Conservation (phyloP, 2,888 invertebrate genomes). For the Dasypogon diadema region DNA sequence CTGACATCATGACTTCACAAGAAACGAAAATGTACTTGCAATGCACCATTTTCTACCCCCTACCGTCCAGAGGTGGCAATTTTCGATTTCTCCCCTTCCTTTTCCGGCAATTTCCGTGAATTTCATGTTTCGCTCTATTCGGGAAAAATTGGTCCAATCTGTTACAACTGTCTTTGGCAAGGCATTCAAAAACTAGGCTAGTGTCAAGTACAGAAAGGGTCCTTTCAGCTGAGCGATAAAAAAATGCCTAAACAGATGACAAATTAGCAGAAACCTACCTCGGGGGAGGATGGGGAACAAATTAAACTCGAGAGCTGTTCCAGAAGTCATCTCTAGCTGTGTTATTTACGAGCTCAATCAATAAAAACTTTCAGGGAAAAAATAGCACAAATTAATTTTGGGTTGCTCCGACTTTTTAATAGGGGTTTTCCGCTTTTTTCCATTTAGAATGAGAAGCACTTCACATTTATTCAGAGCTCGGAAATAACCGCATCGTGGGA, state of each 20-base stretch:
- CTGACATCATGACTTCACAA: not conserved
- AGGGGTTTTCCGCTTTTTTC: not conserved
- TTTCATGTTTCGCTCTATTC: not conserved
- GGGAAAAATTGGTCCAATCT: slow-evolving; percentile 4
- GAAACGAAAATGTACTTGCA: not conserved
- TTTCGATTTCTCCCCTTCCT: not conserved
- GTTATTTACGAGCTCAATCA: slow-evolving; percentile 38
- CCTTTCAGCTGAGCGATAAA: not conserved
- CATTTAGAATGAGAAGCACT: not conserved
- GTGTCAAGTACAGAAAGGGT: slow-evolving; percentile 17
- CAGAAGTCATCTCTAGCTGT: slow-evolving; percentile 10
- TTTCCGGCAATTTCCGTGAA: not conserved
- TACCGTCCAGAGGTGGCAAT: not conserved
- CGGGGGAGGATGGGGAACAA: not conserved
- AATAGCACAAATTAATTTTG: slow-evolving; percentile 23
- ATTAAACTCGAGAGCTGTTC: slow-evolving; percentile 22
- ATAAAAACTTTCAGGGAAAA: slow-evolving; percentile 7
- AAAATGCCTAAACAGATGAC: slow-evolving; percentile 31
- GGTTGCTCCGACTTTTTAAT: not conserved
- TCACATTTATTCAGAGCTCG: not conserved
- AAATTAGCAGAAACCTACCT: slow-evolving; percentile 2
- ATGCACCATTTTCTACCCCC: not conserved
- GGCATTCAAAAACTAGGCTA: not conserved
- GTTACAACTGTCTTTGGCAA: not conserved
- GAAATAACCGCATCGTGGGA: no score